A percentile compares a stretch with the other conserved stretches of the same genome.
Conservation (phyloP, 2,113 vertebrate species). For the Tetrao urogallus region DNA sequence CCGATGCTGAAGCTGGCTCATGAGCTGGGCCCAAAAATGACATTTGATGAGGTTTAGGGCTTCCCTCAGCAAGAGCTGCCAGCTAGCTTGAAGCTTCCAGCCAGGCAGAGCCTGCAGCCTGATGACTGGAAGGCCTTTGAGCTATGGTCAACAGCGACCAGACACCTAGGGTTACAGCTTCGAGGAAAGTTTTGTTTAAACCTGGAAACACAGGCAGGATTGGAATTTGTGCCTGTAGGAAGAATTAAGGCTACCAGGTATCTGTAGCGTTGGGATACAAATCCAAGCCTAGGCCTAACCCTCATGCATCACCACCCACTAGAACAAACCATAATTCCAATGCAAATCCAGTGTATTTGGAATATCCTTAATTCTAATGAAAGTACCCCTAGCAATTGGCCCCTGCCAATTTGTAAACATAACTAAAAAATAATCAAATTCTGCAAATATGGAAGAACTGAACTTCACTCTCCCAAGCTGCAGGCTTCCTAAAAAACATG, state of each 20-base stretch:
- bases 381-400: neutral
- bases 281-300: neutral
- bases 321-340: neutral
- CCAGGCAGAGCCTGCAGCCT: neutral
- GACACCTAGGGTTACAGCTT: neutral
- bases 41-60: neutral
- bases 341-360: neutral
- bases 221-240: neutral
- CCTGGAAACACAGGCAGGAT: neutral
- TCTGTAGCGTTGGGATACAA: neutral
- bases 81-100: neutral
- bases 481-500: neutral
- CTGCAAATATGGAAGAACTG: neutral
- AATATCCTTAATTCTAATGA: neutral
- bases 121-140: neutral
- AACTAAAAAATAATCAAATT: neutral
- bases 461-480: neutral
- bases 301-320: neutral
- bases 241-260: neutral
- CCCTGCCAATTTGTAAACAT: neutral
- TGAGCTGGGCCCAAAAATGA: neutral
- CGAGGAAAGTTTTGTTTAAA: neutral
- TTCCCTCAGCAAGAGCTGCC: neutral
- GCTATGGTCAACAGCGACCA: neutral
- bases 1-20: neutral